These are phyloP conservation scores for Nothura maculosa DNA, from an alignment of 2,797 vertebrate genomes.

Conservation along the genomic window DNA sequence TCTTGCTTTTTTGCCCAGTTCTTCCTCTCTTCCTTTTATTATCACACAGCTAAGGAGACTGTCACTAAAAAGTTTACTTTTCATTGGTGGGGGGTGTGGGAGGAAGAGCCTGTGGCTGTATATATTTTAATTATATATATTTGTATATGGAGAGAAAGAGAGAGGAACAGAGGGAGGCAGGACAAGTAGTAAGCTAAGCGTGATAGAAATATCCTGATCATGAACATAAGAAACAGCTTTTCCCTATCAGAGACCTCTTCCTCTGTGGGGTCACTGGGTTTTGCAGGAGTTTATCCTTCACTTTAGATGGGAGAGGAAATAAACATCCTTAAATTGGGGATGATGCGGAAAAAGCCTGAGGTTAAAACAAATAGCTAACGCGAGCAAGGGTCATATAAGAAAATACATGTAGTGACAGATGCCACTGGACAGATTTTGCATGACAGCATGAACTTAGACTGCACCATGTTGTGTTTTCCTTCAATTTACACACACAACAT, in stretches of 20 bases:
- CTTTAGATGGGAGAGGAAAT: background rate
- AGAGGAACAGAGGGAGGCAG: too few species aligned
- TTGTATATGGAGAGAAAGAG: too few species aligned
- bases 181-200: background rate
- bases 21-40: background rate
- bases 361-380: background rate
- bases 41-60: slow-evolving; percentile 39
- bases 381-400: background rate
- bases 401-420: background rate
- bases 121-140: too few species aligned
- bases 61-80: slow-evolving; percentile 20
- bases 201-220: background rate
- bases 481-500: background rate
- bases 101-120: background rate
- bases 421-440: background rate
- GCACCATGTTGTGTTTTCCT: background rate
- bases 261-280: background rate
- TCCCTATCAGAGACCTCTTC: background rate
- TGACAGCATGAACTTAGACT: background rate
- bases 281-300: background rate
- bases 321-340: background rate
- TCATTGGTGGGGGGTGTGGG: background rate
- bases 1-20: background rate
- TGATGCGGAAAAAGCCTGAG: background rate
- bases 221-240: background rate